Conservation (phyloP, 2,113 vertebrate species). For the Misgurnus anguillicaudatus region DNA sequence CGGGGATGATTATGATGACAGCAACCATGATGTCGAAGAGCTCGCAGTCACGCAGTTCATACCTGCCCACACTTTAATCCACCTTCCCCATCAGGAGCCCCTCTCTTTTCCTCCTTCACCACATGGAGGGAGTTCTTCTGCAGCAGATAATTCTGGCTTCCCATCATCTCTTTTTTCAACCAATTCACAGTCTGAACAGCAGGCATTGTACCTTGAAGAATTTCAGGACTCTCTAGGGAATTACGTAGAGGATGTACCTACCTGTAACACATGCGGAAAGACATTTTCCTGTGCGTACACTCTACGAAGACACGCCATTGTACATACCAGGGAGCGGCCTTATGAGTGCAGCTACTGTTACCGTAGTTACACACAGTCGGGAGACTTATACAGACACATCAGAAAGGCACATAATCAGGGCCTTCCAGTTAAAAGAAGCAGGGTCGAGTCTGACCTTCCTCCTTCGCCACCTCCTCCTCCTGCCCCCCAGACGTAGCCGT, state of each 20-base stretch:
- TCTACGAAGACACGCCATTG: constrained; percentile 87
- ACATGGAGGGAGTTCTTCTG: constrained; percentile 61
- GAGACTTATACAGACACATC: constrained; percentile 91
- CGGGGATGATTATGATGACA: constrained; percentile 70
- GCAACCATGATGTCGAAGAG: constrained; percentile 66
- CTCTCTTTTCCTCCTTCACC: constrained; percentile 70
- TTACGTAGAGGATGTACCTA: constrained; percentile 88
- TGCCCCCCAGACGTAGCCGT: constrained; percentile 47
- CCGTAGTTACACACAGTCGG: constrained; percentile 92
- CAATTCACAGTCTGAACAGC: constrained; percentile 65
- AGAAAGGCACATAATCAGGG: constrained; percentile 88
- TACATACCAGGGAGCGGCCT: constrained; percentile 89
- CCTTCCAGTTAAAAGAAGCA: constrained; percentile 79
- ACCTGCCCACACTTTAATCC: constrained; percentile 67
- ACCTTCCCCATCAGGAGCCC: constrained; percentile 64
- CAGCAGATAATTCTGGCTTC: constrained; percentile 59
- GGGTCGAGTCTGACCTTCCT: constrained; percentile 69
- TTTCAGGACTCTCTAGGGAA: constrained; percentile 81
- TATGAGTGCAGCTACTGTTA: constrained; percentile 92
- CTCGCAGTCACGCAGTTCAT: constrained; percentile 69
- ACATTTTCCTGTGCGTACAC: constrained; percentile 95
- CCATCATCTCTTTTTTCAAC: constrained; percentile 29
- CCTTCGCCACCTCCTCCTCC: constrained; percentile 38
- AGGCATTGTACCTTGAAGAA: constrained; percentile 80
- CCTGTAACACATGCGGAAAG: constrained; percentile 89